Base-by-base conservation (phyloP, 92 coral and sea anemone species). In the Isaurus tuberculatus region DNA sequence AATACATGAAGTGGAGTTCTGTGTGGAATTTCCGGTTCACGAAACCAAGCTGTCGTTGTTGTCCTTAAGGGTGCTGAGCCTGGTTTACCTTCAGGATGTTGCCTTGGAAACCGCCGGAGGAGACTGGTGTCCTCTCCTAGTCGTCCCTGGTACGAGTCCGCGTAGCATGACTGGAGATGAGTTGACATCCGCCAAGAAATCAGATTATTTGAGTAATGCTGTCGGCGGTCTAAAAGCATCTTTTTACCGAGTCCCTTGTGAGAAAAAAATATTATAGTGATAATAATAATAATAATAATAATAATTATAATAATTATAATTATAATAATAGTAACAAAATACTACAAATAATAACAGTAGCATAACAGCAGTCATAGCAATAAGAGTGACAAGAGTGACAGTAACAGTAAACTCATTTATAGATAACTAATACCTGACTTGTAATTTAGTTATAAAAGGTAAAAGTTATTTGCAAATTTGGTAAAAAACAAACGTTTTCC, bases 1-100 rank as follows among this genome's bases (percentile, higher is more conserved):
- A 96, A 84, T 0, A 96, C 98, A 66, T 96, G 94, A 2, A 96
- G 90, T 20, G 98, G 98, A 6, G 98, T 94, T 48, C 84, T 94
- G 87, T 90, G 73, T 2, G 93, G 92, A 32, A 74, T 84, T 23
- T 90, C 90, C 0, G 89, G 88, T 8, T 83, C 53, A 20, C 72
- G 53, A 65, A 94, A 94, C 92, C 97, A 91, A 4, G 86, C 73
- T 10, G 96, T 90, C 10, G 94, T 90, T 8, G 96, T 88, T 9
- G 94, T 89, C n/a, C 81, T 75, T 58, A 89, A 86, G 30, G 93
- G 93, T 8, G 97, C 94, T 6, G 91, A 74, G 1, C 93, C 94
- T 1, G 98, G 94, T 58, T 92, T 94, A 0, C 77, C 91, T 43
- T 86, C 90, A 1, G 90, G 85, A 65, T 92, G 95, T 20, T 77